These are phyloP conservation scores for Tenthredo livida DNA, from an alignment of 2,888 invertebrate species.

Conservation along the genomic window DNA sequence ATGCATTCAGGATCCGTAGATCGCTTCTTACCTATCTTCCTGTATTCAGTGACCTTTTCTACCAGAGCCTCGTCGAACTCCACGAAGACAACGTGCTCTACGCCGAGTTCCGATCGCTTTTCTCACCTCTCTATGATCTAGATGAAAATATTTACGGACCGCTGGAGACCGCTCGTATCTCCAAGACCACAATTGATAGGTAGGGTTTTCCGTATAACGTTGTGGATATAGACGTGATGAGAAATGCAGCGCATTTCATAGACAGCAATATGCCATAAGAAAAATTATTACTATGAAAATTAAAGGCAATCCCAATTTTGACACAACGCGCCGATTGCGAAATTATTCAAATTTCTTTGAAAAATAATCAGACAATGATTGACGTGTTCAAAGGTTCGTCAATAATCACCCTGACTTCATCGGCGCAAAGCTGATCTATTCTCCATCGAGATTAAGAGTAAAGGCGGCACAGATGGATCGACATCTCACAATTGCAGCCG, in stretches of 20 bases:
- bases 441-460: conserved; percentile 81
- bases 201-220: conserved; percentile 38
- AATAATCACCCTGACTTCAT: conserved; percentile 83
- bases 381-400: conserved; percentile 78
- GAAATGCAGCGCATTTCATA: background rate
- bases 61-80: conserved; percentile 82
- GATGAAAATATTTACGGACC: conserved; percentile 81
- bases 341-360: background rate
- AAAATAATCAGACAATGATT: background rate
- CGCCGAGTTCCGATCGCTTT: conserved; percentile 84
- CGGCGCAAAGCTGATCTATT: conserved; percentile 86
- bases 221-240: background rate
- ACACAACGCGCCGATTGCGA: too few relatives aligned
- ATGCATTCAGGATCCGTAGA: conserved; percentile 80
- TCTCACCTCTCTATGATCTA: conserved; percentile 84
- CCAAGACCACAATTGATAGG: conserved; percentile 80
- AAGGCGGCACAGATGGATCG: conserved; percentile 74
- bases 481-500: conserved; percentile 68
- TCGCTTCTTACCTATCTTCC: conserved; percentile 83
- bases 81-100: conserved; percentile 86
- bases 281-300: too few relatives aligned
- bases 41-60: conserved; percentile 84
- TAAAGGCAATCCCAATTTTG: too few relatives aligned
- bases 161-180: conserved; percentile 82
- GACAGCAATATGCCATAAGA: too few relatives aligned